Percentiles rank a stretch among this genome's conserved stretches.
Conservation (phyloP, 53 echinoderm and acorn worm species). For the Echinarachnius parma region DNA sequence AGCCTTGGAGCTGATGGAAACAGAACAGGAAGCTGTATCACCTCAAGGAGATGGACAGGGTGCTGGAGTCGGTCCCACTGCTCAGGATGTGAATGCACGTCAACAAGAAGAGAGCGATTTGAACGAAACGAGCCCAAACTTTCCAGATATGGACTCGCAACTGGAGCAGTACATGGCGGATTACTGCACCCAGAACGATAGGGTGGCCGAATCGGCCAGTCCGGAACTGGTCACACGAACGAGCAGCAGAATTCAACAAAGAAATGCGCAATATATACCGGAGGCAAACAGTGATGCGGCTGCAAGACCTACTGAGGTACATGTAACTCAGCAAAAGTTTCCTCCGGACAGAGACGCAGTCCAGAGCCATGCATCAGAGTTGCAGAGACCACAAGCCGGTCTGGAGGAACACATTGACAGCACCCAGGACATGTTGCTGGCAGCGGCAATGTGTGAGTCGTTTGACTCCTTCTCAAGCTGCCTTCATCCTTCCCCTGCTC, state of each 20-base stretch:
- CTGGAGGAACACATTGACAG: conserved; percentile 13
- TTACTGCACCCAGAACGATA: conserved; percentile 54
- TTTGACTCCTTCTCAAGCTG: conserved; percentile 39
- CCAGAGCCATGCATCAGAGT: background rate
- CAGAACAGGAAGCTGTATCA: background rate
- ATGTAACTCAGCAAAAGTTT: too few relatives aligned
- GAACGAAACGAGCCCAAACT: conserved; percentile 49
- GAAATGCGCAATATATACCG: background rate
- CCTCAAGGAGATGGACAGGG: conserved; percentile 28
- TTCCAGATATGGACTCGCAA: conserved; percentile 71
- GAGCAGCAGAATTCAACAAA: background rate
- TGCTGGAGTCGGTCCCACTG: background rate
- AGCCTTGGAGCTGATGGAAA: conserved; percentile 4
- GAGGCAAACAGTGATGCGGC: too few relatives aligned
- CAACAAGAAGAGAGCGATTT: conserved; percentile 7
- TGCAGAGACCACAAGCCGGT: background rate
- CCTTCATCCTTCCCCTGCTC: background rate
- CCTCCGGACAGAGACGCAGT: background rate
- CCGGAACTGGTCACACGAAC: conserved; percentile 34
- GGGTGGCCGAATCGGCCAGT: conserved; percentile 58
- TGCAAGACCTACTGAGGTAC: background rate
- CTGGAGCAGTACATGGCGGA: conserved; percentile 56
- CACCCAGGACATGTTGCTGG: conserved; percentile 35
- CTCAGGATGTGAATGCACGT: background rate
- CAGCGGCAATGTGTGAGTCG: conserved; percentile 37